These are phyloP conservation scores for Malthinus seriepunctatus DNA, from an alignment of 2,888 invertebrate genomes.

Conservation along the genomic window DNA sequence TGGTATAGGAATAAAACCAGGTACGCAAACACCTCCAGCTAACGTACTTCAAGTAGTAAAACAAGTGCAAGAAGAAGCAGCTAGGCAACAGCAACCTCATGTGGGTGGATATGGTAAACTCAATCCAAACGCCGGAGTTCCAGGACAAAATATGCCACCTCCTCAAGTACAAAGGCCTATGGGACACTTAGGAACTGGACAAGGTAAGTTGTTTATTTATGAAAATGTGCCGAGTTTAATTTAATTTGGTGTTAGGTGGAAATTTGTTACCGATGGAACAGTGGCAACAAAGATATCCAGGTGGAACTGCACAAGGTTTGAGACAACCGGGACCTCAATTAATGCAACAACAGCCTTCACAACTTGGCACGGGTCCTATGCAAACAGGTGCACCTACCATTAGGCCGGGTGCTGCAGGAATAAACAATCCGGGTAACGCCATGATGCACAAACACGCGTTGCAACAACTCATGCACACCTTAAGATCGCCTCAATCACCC, in stretches of 20 bases:
- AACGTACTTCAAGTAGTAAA: slow-evolving; percentile 74
- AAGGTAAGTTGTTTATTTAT: slow-evolving; percentile 47
- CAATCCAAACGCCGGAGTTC: slow-evolving; percentile 59
- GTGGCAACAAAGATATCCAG: slow-evolving; percentile 58
- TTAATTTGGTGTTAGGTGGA: slow-evolving; percentile 49
- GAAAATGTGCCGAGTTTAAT: background rate
- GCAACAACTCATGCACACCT: slow-evolving; percentile 85
- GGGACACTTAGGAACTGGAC: slow-evolving; percentile 48
- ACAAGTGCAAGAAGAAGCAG: slow-evolving; percentile 87
- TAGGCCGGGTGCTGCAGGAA: slow-evolving; percentile 31
- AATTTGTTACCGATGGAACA: slow-evolving; percentile 61
- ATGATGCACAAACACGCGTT: slow-evolving; percentile 67
- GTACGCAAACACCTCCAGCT: slow-evolving; percentile 73
- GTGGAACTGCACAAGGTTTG: slow-evolving; percentile 52
- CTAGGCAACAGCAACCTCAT: slow-evolving; percentile 83
- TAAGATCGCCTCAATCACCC: slow-evolving; percentile 86
- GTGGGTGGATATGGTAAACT: slow-evolving; percentile 48
- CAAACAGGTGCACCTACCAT: slow-evolving; percentile 39
- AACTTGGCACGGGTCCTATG: slow-evolving; percentile 44
- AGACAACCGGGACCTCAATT: slow-evolving; percentile 58
- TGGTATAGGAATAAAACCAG: slow-evolving; percentile 58
- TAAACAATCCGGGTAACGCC: slow-evolving; percentile 43
- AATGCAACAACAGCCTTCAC: slow-evolving; percentile 45
- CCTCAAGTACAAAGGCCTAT: slow-evolving; percentile 59
- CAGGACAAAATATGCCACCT: slow-evolving; percentile 61